These are phyloP conservation scores for Tychaedon coryphoeus DNA, from an alignment of 2,113 vertebrate genomes.

Conservation along the genomic window DNA sequence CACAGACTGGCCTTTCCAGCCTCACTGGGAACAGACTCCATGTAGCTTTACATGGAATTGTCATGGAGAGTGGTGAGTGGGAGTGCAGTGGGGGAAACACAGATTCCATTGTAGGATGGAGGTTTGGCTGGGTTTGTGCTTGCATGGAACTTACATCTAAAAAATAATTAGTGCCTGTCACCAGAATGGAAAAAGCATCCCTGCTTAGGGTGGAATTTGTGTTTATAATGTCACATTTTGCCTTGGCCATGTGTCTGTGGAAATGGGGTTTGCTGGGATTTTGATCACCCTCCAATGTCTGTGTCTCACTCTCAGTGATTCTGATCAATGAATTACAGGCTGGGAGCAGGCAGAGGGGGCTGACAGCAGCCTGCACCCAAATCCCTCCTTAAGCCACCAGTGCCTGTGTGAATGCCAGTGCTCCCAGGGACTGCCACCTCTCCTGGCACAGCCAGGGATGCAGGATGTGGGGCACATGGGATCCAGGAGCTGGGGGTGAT, in stretches of 20 bases:
- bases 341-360: not conserved
- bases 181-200: not conserved
- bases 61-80: not conserved
- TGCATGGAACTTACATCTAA: not conserved
- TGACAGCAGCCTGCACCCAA: not conserved
- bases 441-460: not conserved
- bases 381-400: not conserved
- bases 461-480: not conserved
- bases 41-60: not conserved
- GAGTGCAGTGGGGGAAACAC: accelerated
- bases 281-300: not conserved
- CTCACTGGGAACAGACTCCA: not conserved
- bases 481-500: not conserved
- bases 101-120: not conserved
- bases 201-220: not conserved
- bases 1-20: not conserved
- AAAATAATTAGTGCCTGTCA: not conserved
- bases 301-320: not conserved
- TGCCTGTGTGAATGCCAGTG: accelerated
- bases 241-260: not conserved
- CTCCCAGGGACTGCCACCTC: not conserved
- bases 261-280: not conserved
- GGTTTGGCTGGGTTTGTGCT: not conserved
- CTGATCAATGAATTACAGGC: not conserved
- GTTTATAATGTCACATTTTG: not conserved